A percentile compares a stretch with the other conserved stretches of the same genome.
These are phyloP conservation scores for Epiblema foenella DNA, from an alignment of 2,888 invertebrate species.

Conservation along the genomic window DNA sequence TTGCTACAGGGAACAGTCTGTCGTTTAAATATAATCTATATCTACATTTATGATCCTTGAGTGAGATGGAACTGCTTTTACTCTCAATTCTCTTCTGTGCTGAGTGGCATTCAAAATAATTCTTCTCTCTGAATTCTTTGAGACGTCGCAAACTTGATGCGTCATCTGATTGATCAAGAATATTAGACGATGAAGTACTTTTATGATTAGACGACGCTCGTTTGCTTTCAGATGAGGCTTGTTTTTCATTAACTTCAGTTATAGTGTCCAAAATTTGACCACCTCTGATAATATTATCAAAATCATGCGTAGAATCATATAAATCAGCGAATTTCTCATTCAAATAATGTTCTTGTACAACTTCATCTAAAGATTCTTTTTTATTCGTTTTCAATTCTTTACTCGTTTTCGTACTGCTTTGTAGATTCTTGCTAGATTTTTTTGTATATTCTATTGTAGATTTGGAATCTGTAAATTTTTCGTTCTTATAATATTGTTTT, in stretches of 20 bases:
- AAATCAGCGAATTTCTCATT: constrained; percentile 68
- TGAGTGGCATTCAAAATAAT: constrained; percentile 87
- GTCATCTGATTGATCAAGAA: constrained; percentile 57
- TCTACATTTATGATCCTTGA: constrained; percentile 77
- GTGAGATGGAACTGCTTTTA: constrained; percentile 56
- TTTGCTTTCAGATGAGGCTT: constrained; percentile 46
- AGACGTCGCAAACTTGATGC: constrained; percentile 59
- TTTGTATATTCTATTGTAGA: background rate
- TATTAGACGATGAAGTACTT: constrained; percentile 44
- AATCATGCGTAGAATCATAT: constrained; percentile 60
- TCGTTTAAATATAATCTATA: constrained; percentile 85
- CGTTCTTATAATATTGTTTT: constrained; percentile 25
- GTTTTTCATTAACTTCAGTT: constrained; percentile 62
- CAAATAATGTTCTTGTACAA: constrained; percentile 67
- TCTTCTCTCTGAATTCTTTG: constrained; percentile 82
- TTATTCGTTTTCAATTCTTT: constrained; percentile 33
- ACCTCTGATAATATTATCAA: constrained; percentile 55
- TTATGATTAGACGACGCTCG: constrained; percentile 41
- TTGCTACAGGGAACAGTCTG: constrained; percentile 82
- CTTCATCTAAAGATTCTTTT: constrained; percentile 43
- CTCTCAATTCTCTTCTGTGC: constrained; percentile 66
- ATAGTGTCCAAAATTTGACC: constrained; percentile 63
- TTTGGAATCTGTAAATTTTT: constrained; percentile 12
- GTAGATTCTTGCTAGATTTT: background rate
- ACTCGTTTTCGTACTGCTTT: constrained; percentile 8